These are phyloP conservation scores for Apistogramma diplotaenia DNA, from an alignment of 2,113 vertebrate species.

Conservation along the genomic window DNA sequence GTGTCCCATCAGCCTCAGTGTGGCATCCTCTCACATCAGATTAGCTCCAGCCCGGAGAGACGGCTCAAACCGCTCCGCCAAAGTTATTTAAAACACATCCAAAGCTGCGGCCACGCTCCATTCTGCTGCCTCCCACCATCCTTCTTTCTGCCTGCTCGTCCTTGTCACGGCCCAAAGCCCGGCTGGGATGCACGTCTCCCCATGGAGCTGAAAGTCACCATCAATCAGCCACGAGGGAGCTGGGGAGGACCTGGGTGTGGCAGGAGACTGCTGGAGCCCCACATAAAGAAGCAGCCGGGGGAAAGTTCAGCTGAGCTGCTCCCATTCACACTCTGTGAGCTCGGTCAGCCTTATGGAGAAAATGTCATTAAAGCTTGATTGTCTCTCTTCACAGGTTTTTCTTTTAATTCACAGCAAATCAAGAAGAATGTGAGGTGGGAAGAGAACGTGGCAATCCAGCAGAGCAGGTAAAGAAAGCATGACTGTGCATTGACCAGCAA, in stretches of 20 bases:
- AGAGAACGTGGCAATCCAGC: slow-evolving; percentile 11
- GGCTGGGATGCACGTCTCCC: slow-evolving; percentile 59
- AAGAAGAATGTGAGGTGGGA: slow-evolving; percentile 23
- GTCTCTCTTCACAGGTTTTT: not conserved
- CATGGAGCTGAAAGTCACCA: slow-evolving; percentile 66
- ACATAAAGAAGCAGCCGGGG: slow-evolving; percentile 36
- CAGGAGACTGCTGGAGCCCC: slow-evolving; percentile 37
- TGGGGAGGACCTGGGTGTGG: slow-evolving; percentile 61
- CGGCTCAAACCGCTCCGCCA: slow-evolving; percentile 77
- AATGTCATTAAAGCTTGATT: not conserved
- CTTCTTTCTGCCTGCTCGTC: slow-evolving; percentile 53
- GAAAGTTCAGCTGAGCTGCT: too few species aligned
- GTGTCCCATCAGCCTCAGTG: slow-evolving; percentile 74
- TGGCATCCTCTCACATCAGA: slow-evolving; percentile 79
- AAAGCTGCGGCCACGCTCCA: slow-evolving; percentile 45
- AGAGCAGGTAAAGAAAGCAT: slow-evolving; percentile 27
- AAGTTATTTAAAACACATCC: slow-evolving; percentile 79
- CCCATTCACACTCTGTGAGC: slow-evolving; percentile 18
- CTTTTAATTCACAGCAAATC: slow-evolving; percentile 17
- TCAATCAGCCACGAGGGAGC: slow-evolving; percentile 65
- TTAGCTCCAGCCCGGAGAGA: slow-evolving; percentile 75
- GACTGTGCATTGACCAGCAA: slow-evolving; percentile 42
- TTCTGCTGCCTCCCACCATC: slow-evolving; percentile 49
- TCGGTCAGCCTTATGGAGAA: not conserved
- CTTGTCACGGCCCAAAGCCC: slow-evolving; percentile 66